Evolutionary conservation across 2,797 vertebrate species (phyloP), one percentile per base, ranked within the genome.

Genomic region (Harpagifer antarcticus): DNA sequence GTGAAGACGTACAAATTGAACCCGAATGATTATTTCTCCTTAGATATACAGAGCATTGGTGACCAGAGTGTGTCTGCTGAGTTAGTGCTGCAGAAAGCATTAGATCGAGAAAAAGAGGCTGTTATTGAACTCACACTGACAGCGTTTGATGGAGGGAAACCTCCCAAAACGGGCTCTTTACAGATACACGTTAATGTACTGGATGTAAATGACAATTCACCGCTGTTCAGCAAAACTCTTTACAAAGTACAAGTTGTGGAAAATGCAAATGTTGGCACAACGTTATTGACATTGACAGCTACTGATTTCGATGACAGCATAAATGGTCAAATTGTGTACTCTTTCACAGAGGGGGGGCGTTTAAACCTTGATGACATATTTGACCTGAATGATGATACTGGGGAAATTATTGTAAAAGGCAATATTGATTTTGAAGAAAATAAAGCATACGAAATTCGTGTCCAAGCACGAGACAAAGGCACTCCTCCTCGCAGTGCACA

Each of bases 111-210:
- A 79, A 92, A 88, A 43, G 86, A 93, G 79, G 23, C 91, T 8
- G 57, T 84, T 3, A 79, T 95, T 55, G 74, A 90, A 13, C 89
- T 95, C 4, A 82, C 78, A 3, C 68, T 95, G 47, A 92, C 90
- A 16, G 94, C 94, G 2, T 9, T 92, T 19, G 94, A 95, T 40
- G 94, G 93, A 67, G 94, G 93, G 3, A 94, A 90, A 76, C 92
- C 94, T 56, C 64, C 86, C 0, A 89, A 83, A 87, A 82, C 92
- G 0, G 93, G 94, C 0, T 91, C 84, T 1, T 44, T 88, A 33
- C 76, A 87, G 3, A 87, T 95, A 1, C 58, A 67, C 0, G 59
- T 95, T 0, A 92, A 89, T 68, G 89, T 95, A 0, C 49, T 94
- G 2, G 94, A 95, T 76, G 55, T 85, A 0, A 95, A 95, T 13